Base-by-base conservation (phyloP, 2,888 invertebrate genomes). In the Pseudoips prasinana region DNA sequence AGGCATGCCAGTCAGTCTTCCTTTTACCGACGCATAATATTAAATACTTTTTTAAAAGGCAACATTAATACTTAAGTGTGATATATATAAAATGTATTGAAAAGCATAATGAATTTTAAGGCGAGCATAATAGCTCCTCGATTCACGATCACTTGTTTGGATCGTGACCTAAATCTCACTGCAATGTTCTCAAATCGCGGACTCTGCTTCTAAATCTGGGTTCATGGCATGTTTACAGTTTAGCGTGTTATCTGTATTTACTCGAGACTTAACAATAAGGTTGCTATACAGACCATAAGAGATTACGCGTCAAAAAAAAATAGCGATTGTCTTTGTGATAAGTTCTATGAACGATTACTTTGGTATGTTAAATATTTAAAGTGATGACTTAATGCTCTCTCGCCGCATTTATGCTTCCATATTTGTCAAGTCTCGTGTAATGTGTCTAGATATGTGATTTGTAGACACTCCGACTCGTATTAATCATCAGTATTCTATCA, bases 401-500 rank as follows among this genome's bases (percentile, higher is more conserved):
- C 9, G 23, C 7, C 42, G 9, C 22, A 9, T 10, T 34, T 10
- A 6, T 9, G 18, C 19, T 7, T 10, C 14, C 25, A 22, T 22
- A 31, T 11, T 40, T 42, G 57, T 48, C 48, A 48, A 6, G 45
- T 42, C 58, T 50, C 46, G n/a, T 34, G 32, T 33, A 26, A 36
- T 36, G 31, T 41, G 49, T 55, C 40, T 43, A 47, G 49, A n/a
- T n/a, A n/a, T n/a, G n/a, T n/a, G n/a, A n/a, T n/a, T n/a, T n/a
- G n/a, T n/a, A n/a, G 4, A 47, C 26, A 34, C 29, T 36, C 36
- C 41, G 18, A 56, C 54, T 52, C 63, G 68, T 75, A 70, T 73
- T 71, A 71, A 42, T 50, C 47, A 59, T 69, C 77, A 77, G 76
- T 79, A 79, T 80, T 78, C 50, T 64, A 58, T 63, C 58, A 60